These are phyloP conservation scores for Tetranychus truncatus DNA, from an alignment of 2,888 invertebrate genomes.

Conservation along the genomic window DNA sequence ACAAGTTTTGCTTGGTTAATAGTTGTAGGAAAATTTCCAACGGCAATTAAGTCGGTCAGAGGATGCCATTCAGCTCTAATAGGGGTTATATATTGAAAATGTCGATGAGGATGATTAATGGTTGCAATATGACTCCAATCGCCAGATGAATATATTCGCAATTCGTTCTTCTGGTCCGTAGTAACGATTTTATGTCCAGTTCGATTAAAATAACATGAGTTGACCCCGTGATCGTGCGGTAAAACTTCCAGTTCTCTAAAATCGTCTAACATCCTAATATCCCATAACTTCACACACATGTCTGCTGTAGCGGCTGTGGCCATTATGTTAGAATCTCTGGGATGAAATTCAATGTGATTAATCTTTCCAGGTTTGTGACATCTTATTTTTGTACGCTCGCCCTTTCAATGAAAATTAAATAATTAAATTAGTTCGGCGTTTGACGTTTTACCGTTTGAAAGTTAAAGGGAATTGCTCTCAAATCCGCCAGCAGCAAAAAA, in stretches of 20 bases:
- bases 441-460: not conserved
- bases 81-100: not conserved
- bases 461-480: not conserved
- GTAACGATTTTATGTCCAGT: not conserved
- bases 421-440: not conserved
- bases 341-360: slow-evolving; percentile 8
- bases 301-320: not conserved
- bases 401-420: not conserved
- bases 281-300: not conserved
- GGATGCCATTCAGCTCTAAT: slow-evolving; percentile 12
- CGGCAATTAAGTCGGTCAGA: not conserved
- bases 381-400: not conserved
- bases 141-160: not conserved
- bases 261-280: not conserved
- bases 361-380: not conserved
- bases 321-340: not conserved
- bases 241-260: not conserved
- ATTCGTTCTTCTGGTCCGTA: not conserved
- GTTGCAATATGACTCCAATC: not conserved
- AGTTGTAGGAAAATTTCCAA: not conserved
- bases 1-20: not conserved
- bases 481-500: too few relatives aligned
- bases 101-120: not conserved
- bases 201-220: slow-evolving; percentile 3
- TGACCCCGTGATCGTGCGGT: not conserved